Conservation (phyloP, 2,113 vertebrate species). For the Trinectes maculatus region DNA sequence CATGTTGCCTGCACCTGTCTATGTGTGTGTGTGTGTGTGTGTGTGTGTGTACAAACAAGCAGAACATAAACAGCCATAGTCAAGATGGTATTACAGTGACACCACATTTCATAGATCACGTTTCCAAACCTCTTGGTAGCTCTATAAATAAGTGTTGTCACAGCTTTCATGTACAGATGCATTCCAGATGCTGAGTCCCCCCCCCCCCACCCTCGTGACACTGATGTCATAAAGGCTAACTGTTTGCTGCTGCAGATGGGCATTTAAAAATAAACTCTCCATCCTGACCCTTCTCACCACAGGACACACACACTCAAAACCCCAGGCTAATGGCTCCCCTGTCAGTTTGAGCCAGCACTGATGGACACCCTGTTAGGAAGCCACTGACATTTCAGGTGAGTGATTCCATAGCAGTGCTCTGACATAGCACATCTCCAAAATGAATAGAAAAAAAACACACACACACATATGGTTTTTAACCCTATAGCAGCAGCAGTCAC, state of each 20-base stretch:
- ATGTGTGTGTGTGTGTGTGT: conserved; percentile 39
- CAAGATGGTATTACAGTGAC: conserved; percentile 14
- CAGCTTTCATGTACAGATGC: conserved; percentile 45
- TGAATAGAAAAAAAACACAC: conserved; percentile 19
- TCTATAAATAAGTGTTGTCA: conserved; percentile 48
- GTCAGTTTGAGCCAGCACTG: conserved; percentile 58
- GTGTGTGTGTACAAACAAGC: conserved; percentile 16
- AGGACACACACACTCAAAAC: conserved; percentile 19
- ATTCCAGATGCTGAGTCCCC: conserved; percentile 36
- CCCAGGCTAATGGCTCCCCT: conserved; percentile 56
- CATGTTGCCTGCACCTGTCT: conserved; percentile 67
- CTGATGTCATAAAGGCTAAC: conserved; percentile 12
- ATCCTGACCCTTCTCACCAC: conserved; percentile 18
- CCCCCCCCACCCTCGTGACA: neutral
- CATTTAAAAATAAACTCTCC: conserved; percentile 14
- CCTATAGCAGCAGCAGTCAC: conserved; percentile 36
- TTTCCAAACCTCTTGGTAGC: conserved; percentile 4
- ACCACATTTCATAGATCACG: conserved; percentile 32
- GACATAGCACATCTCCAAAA: conserved; percentile 47
- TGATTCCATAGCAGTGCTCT: conserved; percentile 62
- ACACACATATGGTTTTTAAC: conserved; percentile 3
- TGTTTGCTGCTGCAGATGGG: conserved; percentile 18
- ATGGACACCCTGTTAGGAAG: conserved; percentile 61
- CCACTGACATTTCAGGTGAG: conserved; percentile 70
- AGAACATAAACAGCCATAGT: conserved; percentile 30